A percentile compares a stretch with the other conserved stretches of the same genome.
Conservation (phyloP, 1,140 invertebrate species). For the Leptinotarsa texana region DNA sequence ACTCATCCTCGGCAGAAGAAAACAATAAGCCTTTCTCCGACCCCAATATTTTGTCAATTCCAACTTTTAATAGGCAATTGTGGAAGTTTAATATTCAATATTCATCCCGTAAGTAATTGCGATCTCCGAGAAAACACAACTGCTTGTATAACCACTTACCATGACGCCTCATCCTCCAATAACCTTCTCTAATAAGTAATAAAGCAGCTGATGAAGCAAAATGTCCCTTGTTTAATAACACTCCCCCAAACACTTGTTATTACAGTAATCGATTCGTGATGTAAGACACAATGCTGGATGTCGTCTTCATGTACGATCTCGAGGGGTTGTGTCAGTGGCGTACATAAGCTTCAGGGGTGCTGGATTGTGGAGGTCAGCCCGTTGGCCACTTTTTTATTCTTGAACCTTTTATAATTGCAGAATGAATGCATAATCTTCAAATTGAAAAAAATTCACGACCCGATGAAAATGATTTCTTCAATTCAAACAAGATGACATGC, state of each 20-base stretch:
- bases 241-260: slow-evolving; percentile 42
- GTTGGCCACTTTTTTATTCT: too few species aligned
- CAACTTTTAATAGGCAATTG: slow-evolving; percentile 40
- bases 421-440: too few species aligned
- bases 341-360: not conserved
- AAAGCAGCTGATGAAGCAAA: slow-evolving; percentile 48
- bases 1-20: not conserved
- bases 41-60: slow-evolving; percentile 32
- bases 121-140: not conserved
- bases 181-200: slow-evolving; percentile 44
- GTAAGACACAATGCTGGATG: slow-evolving; percentile 37
- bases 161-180: slow-evolving; percentile 34
- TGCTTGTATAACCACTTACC: slow-evolving; percentile 32
- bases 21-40: not conserved
- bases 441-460: too few species aligned
- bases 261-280: slow-evolving; percentile 41
- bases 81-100: slow-evolving; percentile 35
- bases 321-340: slow-evolving; percentile 8
- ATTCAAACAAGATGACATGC: too few species aligned
- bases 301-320: slow-evolving; percentile 28
- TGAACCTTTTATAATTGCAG: too few species aligned
- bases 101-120: slow-evolving; percentile 40
- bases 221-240: slow-evolving; percentile 47
- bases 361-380: too few species aligned
- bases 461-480: too few species aligned